Percentiles rank a stretch among this genome's conserved stretches.
Evolutionary conservation across 2,113 vertebrate genomes (phyloP).

Genomic region (Nannospalax galili): DNA sequence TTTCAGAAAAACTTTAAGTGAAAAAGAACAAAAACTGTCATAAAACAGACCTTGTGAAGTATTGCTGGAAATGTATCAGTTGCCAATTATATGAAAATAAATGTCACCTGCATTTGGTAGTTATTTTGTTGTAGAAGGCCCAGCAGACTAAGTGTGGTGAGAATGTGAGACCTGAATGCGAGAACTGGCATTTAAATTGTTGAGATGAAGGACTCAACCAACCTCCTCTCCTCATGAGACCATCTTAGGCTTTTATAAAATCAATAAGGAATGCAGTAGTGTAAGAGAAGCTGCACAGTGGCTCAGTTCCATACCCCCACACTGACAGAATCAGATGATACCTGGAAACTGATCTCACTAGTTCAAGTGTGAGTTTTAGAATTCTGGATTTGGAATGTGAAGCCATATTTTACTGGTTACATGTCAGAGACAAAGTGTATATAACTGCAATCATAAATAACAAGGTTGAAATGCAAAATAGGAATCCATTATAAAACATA

Average conservation of each 20-base stretch:
- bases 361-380: background rate
- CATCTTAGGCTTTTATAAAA: background rate
- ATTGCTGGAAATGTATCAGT: background rate
- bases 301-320: background rate
- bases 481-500: background rate
- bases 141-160: background rate
- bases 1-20: background rate
- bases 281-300: background rate
- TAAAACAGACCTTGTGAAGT: background rate
- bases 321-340: background rate
- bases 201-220: background rate
- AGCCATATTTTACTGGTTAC: background rate
- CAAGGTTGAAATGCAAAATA: background rate
- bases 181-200: background rate
- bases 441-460: background rate
- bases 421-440: background rate
- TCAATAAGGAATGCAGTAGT: background rate
- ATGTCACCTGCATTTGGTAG: background rate
- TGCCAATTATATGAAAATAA: background rate
- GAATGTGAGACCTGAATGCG: background rate
- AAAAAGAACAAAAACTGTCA: background rate
- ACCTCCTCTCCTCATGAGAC: background rate
- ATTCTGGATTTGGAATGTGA: background rate
- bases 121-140: background rate
- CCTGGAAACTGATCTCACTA: background rate